Conservation (phyloP, 2,113 vertebrate species). For the Sprattus sprattus region DNA sequence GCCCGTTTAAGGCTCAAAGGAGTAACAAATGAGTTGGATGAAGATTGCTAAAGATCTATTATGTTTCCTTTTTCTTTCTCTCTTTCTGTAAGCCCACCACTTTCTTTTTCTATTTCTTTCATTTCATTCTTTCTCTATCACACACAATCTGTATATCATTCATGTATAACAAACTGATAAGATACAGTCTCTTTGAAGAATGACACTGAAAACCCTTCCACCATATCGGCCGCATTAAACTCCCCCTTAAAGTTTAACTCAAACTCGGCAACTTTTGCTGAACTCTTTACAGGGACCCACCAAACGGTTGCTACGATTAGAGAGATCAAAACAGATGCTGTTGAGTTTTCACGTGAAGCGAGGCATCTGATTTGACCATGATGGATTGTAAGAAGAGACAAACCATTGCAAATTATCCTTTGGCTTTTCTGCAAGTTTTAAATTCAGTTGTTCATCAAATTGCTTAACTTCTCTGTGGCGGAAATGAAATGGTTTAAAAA, state of each 20-base stretch:
- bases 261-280: not conserved
- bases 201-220: not conserved
- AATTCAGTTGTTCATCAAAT: not conserved
- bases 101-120: not conserved
- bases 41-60: constrained; percentile 71
- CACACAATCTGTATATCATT: not conserved
- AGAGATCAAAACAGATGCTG: constrained; percentile 5
- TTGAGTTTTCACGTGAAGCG: not conserved
- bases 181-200: not conserved
- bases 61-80: not conserved
- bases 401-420: not conserved
- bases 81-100: not conserved
- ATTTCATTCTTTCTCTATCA: not conserved
- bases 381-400: not conserved
- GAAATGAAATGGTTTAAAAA: not conserved
- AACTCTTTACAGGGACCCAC: not conserved
- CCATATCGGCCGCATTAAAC: not conserved
- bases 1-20: constrained; percentile 87
- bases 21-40: constrained; percentile 82
- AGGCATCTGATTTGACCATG: not conserved
- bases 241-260: not conserved
- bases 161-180: not conserved
- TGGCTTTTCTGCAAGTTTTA: constrained; percentile 5
- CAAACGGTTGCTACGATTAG: not conserved
- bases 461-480: not conserved